Evolutionary conservation across 2,113 vertebrate genomes (phyloP), one percentile per base, ranked within the genome.

Genomic region (Oreamnos americanus): DNA sequence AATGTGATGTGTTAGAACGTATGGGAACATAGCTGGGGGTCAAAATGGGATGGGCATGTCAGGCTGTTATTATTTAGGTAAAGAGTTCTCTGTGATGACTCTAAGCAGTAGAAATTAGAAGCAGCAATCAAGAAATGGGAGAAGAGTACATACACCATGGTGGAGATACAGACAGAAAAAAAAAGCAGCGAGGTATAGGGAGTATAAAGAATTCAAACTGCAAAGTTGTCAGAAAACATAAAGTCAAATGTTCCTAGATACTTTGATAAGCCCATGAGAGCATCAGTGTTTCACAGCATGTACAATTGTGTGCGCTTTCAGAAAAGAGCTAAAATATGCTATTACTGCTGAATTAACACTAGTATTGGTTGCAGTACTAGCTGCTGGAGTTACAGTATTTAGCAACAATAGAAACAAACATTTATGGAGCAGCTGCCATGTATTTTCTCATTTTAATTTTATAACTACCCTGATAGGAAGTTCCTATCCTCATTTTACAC

Each of bases 361-460:
- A 43, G 85, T 74, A 43, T 10, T 47, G 51, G 45, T 15, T 88
- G 30, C 12, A 76, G 21, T 9, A 43, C 21, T 51, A 87, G 93
- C 45, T 47, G 33, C 36, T 94, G 2, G 14, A 53, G 87, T 79
- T 83, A 92, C 0, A 87, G 67, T 43, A 81, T 19, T 89, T 36
- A 96, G 33, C 9, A 64, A 26, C 43, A 95, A 71, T 6, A 96
- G 47, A 96, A 94, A 95, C 33, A 36, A 60, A 79, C 21, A 84
- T 17, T 91, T 93, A 91, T 4, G 78, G 62, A 97, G 83, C 21
- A 88, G 16, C 14, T 79, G 33, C 30, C 53, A 89, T 49, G 11
- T 82, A 85, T 82, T 86, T 93, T 86, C 58, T 94, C 55, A 85
- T 91, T 91, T 94, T 15, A 55, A 92, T 92, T 94, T 49, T 51